phyloP scores from a whole-genome alignment of 2,797 vertebrate genomes.

The Acridotheres tristis region DNA sequence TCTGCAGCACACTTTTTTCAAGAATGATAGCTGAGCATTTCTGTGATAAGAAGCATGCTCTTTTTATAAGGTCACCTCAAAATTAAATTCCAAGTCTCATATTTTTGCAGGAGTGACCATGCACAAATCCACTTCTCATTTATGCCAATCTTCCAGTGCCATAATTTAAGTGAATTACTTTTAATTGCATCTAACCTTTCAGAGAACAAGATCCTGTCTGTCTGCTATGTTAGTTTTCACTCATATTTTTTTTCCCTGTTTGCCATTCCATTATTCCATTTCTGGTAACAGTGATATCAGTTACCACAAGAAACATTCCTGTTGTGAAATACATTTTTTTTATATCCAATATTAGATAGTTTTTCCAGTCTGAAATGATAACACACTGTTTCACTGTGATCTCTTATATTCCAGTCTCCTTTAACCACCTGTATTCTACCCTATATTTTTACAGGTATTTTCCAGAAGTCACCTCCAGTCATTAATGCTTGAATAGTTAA shows the following conservation, averaged over 20 bases:
- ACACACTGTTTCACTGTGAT: neutral
- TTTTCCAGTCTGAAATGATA: neutral
- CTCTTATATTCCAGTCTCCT: neutral
- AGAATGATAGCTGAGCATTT: neutral
- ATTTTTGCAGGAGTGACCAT: neutral
- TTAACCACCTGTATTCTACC: neutral
- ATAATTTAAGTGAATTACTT: slow-evolving; percentile 28
- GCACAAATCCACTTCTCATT: neutral
- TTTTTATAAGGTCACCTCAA: neutral
- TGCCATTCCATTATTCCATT: neutral
- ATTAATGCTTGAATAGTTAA: neutral
- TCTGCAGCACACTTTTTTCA: neutral
- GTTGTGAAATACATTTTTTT: neutral
- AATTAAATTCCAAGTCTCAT: neutral
- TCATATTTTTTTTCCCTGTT: neutral
- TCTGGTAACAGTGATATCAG: neutral
- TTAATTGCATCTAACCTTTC: slow-evolving; percentile 6
- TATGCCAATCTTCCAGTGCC: neutral
- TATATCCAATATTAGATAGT: neutral
- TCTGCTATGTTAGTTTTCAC: neutral
- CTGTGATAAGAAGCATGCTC: neutral
- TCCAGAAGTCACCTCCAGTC: neutral
- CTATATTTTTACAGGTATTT: neutral
- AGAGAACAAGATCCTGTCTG: neutral
- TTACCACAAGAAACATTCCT: neutral